Evolutionary conservation across 1,140 invertebrate genomes (phyloP).

Genomic region (Galleria mellonella): DNA sequence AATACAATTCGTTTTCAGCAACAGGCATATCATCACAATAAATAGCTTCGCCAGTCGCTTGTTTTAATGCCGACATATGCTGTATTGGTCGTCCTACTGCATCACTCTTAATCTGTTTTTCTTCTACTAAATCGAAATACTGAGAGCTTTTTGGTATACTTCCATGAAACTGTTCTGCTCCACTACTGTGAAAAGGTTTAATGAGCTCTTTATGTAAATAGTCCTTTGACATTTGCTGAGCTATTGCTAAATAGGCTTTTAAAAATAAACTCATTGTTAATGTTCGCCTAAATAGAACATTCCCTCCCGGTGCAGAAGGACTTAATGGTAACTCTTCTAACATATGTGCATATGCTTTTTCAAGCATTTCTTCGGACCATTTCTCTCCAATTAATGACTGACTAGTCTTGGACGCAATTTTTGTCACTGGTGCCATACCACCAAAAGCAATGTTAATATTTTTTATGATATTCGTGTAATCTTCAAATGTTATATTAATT

Average conservation of each 20-base stretch:
- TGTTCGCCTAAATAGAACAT: slow-evolving; percentile 88
- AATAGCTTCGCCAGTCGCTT: slow-evolving; percentile 93
- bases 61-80: slow-evolving; percentile 90
- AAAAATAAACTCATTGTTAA: slow-evolving; percentile 92
- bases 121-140: slow-evolving; percentile 84
- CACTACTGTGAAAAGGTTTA: slow-evolving; percentile 72
- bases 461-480: slow-evolving; percentile 76
- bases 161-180: slow-evolving; percentile 79
- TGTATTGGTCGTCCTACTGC: slow-evolving; percentile 88
- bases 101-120: slow-evolving; percentile 80
- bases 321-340: slow-evolving; percentile 86
- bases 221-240: slow-evolving; percentile 72
- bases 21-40: slow-evolving; percentile 94
- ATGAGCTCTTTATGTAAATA: slow-evolving; percentile 64
- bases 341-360: slow-evolving; percentile 78
- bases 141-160: slow-evolving; percentile 84
- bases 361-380: slow-evolving; percentile 86
- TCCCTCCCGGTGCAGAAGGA: slow-evolving; percentile 91
- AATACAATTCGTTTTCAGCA: slow-evolving; percentile 84
- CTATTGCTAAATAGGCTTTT: slow-evolving; percentile 89
- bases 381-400: slow-evolving; percentile 78
- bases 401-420: slow-evolving; percentile 84
- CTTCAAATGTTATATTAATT: slow-evolving; percentile 80
- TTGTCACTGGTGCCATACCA: slow-evolving; percentile 94
- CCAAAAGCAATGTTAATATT: slow-evolving; percentile 86